These are phyloP conservation scores for Tyrannus savana DNA, from an alignment of 2,113 vertebrate species.

Conservation along the genomic window DNA sequence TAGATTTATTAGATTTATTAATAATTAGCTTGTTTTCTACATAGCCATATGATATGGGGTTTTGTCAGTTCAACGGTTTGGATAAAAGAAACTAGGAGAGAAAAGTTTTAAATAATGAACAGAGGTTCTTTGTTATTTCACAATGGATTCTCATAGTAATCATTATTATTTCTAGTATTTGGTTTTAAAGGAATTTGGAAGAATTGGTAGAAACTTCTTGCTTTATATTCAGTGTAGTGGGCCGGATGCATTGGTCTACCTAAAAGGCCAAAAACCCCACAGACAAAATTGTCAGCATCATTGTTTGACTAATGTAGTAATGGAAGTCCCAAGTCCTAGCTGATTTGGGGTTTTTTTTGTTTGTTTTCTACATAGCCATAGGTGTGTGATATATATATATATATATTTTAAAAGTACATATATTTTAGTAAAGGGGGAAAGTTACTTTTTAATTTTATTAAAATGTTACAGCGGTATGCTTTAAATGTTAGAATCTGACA, in stretches of 20 bases:
- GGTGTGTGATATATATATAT: neutral
- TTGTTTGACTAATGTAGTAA: neutral
- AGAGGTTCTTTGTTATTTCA: neutral
- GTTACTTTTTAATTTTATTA: slow-evolving; percentile 36
- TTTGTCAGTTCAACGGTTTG: neutral
- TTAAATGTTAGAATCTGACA: slow-evolving; percentile 46
- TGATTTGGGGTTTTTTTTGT: neutral
- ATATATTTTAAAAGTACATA: neutral
- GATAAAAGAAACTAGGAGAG: neutral
- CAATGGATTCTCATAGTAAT: neutral
- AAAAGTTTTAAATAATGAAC: neutral
- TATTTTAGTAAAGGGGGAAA: neutral
- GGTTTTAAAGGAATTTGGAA: neutral
- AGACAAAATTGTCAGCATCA: neutral
- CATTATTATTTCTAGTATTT: neutral
- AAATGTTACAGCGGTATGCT: slow-evolving; percentile 16
- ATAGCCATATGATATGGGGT: neutral
- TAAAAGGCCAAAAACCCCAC: neutral
- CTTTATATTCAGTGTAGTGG: neutral
- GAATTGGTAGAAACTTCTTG: neutral
- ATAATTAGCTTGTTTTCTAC: too few species aligned
- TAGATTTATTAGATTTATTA: too few species aligned
- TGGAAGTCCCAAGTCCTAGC: neutral
- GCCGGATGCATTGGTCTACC: neutral
- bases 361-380: neutral